Percentiles rank a stretch among this genome's conserved stretches.
phyloP scores from a whole-genome alignment of 2,113 vertebrate genomes.

The Alexandromys fortis region DNA sequence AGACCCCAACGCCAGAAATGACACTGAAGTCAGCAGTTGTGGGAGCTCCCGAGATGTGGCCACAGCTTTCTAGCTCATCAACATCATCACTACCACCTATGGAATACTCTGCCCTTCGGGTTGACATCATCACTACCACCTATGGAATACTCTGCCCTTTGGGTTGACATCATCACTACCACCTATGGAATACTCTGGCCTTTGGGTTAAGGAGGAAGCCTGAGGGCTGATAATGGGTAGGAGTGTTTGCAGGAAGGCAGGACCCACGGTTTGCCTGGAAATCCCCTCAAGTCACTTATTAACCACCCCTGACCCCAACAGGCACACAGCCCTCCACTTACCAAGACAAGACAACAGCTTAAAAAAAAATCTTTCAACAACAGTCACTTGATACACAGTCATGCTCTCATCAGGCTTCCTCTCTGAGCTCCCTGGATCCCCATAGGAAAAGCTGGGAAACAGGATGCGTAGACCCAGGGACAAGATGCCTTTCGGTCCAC shows the following conservation, averaged over 20 bases:
- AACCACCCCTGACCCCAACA: neutral
- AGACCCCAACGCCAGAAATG: accelerated
- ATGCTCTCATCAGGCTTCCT: accelerated
- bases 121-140: too few species aligned
- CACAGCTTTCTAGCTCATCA: neutral
- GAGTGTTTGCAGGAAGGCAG: neutral
- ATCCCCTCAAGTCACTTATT: constrained; percentile 53
- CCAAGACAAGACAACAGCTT: too few species aligned
- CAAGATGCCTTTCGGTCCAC: neutral
- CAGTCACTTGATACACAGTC: neutral
- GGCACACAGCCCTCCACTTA: neutral
- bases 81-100: too few species aligned
- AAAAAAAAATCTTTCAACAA: neutral
- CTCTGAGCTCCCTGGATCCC: too few species aligned
- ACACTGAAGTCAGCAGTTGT: accelerated
- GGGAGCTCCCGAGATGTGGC: neutral
- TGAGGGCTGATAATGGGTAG: neutral
- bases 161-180: too few species aligned
- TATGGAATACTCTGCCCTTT: neutral
- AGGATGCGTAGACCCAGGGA: neutral
- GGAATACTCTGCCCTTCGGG: neutral
- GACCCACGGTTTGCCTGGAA: constrained; percentile 18
- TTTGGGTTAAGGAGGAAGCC: neutral
- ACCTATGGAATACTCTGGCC: too few species aligned
- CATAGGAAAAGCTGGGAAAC: accelerated